Evolutionary conservation across 2,113 vertebrate genomes (phyloP), one percentile per base, ranked within the genome.

Genomic region (Pseudonaja textilis): DNA sequence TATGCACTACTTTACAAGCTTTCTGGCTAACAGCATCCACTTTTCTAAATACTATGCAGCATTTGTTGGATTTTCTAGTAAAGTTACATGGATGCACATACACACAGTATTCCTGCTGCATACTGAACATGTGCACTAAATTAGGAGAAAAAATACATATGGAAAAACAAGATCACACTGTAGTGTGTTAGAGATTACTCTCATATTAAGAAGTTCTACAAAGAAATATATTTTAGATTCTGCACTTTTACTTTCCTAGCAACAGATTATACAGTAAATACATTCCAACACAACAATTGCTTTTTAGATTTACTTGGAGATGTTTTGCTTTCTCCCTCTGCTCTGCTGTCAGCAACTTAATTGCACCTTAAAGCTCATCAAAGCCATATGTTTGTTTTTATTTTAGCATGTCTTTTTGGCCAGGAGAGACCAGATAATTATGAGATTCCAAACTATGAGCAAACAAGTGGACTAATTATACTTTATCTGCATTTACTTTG

Each of bases 241-340:
- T 88, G 2, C 54, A 11, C 64, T 95, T 93, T 92, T 2, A 6
- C 11, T 91, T 56, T 47, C 26, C 56, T 90, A 64, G 89, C 74
- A 26, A 11, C 91, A 90, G 1, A 25, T 93, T 94, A 94, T 93
- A 45, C 45, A 45, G 45, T 45, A 87, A 96, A 93, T 89, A 9
- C 50, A 0, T 59, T 81, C 91, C 0, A 86, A 14, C 1, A 12
- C 56, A 95, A 85, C 23, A 89, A 64, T 0, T 0, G 3, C 16
- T 89, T 96, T 92, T 93, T 45, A 90, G 23, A 1, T 4, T 57
- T 47, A 10, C 3, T 94, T 54, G 12, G 56, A 86, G 18, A 61
- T 90, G 45, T 90, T 52, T 5, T 26, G 29, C 20, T 85, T 85
- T 91, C 56, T 55, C 26, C 45, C 2, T 42, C 74, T 81, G 74